A percentile compares a stretch with the other conserved stretches of the same genome.
Evolutionary conservation across 53 echinoderm and acorn worm species (phyloP).

Genomic region (Apostichopus leukothele): DNA sequence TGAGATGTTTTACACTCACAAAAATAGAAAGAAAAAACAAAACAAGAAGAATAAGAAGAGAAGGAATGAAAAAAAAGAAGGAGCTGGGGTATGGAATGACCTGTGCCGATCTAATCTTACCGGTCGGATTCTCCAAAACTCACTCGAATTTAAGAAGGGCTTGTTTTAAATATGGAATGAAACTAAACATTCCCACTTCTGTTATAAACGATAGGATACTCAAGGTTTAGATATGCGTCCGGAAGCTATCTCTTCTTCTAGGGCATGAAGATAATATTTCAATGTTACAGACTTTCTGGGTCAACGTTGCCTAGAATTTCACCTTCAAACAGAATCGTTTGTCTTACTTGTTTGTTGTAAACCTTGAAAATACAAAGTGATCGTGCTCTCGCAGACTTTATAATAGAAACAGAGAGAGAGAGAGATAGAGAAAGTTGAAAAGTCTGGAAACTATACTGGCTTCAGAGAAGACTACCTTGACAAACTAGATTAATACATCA

Average conservation of each 20-base stretch:
- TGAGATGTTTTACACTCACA: background rate
- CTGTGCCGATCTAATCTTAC: too few relatives aligned
- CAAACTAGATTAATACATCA: too few relatives aligned
- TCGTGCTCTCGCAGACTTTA: too few relatives aligned
- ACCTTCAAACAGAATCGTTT: background rate
- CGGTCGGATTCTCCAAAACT: too few relatives aligned
- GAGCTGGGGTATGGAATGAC: background rate
- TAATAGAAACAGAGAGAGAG: background rate
- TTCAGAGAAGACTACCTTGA: too few relatives aligned
- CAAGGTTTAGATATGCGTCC: constrained; percentile 23
- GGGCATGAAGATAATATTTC: constrained; percentile 13
- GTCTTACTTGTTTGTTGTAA: background rate
- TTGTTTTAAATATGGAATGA: constrained; percentile 7
- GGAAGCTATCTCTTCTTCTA: background rate
- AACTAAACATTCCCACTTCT: constrained; percentile 1
- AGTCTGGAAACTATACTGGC: background rate
- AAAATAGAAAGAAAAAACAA: background rate
- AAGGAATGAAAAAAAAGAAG: background rate
- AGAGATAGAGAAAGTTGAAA: background rate
- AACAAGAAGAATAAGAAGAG: background rate
- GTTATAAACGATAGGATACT: constrained; percentile 6
- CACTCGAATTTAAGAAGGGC: background rate
- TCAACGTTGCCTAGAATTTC: constrained; percentile 30
- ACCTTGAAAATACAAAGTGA: background rate
- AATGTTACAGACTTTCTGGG: constrained; percentile 24